These are phyloP conservation scores for Cinclus cinclus DNA, from an alignment of 2,113 vertebrate genomes.

Conservation along the genomic window DNA sequence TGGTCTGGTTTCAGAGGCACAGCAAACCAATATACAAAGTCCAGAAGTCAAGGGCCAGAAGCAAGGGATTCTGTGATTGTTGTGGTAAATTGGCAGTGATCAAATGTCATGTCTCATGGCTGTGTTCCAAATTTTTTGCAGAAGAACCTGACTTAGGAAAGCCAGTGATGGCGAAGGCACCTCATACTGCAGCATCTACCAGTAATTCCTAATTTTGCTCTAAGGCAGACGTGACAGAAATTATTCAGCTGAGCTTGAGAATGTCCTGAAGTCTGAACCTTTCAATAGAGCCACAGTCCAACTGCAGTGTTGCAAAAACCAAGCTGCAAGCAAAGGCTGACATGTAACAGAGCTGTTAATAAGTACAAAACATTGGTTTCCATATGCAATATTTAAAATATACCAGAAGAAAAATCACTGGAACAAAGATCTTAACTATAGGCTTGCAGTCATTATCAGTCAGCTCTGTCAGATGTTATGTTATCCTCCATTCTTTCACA, in stretches of 20 bases:
- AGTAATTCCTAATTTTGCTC: neutral
- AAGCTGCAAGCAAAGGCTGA: neutral
- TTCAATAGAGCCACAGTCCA: neutral
- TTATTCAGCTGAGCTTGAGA: neutral
- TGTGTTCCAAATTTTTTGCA: neutral
- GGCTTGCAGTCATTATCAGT: neutral
- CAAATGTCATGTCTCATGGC: neutral
- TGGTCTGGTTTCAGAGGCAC: neutral
- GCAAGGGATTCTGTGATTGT: neutral
- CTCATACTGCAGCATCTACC: neutral
- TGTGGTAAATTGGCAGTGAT: neutral
- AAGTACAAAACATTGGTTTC: neutral
- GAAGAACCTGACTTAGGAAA: neutral
- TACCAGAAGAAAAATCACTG: neutral
- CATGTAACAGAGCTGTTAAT: neutral
- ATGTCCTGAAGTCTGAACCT: neutral
- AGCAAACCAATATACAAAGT: neutral
- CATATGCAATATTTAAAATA: neutral
- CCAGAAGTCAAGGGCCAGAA: neutral
- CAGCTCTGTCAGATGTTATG: neutral
- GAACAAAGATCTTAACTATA: neutral
- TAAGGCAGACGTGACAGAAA: neutral
- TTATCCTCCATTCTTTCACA: neutral
- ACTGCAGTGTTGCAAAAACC: neutral
- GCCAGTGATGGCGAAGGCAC: neutral